phyloP scores from a whole-genome alignment of 2,888 invertebrate genomes.

The Drosophila fulvimacula region DNA sequence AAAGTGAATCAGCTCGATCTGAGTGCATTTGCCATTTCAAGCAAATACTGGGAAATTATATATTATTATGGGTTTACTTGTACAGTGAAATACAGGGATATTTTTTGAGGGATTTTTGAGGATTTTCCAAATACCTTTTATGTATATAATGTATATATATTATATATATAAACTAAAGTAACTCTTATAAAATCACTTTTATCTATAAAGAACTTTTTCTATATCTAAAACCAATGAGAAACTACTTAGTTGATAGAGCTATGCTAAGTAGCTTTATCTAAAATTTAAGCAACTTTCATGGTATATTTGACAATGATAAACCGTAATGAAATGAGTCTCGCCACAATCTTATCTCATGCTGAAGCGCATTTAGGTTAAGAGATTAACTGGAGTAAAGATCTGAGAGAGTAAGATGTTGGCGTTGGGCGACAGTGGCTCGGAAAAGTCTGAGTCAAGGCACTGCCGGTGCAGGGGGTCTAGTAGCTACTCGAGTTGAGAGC shows the following conservation, averaged over 20 bases:
- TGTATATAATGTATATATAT: background rate
- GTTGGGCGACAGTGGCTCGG: background rate
- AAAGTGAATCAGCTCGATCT: background rate
- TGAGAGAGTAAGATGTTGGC: background rate
- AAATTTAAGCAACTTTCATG: background rate
- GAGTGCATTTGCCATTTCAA: background rate
- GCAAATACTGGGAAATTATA: background rate
- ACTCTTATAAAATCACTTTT: background rate
- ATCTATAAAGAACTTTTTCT: background rate
- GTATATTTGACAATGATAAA: background rate
- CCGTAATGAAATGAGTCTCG: background rate
- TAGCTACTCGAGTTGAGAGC: constrained; percentile 29
- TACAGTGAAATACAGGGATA: background rate
- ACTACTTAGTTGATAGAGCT: background rate
- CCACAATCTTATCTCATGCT: background rate
- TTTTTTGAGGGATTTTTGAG: too few species aligned
- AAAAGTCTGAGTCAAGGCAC: background rate
- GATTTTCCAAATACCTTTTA: too few species aligned
- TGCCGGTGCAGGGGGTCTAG: constrained; percentile 7
- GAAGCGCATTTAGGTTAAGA: background rate
- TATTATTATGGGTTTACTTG: too few species aligned
- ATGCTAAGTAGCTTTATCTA: background rate
- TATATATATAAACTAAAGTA: too few species aligned
- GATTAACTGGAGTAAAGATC: background rate
- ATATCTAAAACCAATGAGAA: background rate